phyloP scores from a whole-genome alignment of 2,888 invertebrate genomes.

The Aphrophora alni region DNA sequence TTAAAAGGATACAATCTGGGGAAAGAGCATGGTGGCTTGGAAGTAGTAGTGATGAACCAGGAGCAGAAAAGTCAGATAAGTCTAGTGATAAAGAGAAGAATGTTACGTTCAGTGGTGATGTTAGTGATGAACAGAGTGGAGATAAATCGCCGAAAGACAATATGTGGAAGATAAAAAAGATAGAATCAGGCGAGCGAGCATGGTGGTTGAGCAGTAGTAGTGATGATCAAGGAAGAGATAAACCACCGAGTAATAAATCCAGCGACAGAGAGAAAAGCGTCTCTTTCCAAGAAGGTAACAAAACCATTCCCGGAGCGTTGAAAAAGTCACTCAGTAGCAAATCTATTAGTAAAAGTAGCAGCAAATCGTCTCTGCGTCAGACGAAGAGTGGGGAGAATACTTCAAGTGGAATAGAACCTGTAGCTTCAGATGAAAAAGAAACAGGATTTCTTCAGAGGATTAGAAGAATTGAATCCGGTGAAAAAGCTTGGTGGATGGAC shows the following conservation, averaged over 20 bases:
- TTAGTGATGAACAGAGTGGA: neutral
- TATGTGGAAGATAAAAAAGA: conserved; percentile 41
- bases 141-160: conserved; percentile 3
- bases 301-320: neutral
- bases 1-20: neutral
- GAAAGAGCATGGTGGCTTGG: conserved; percentile 6
- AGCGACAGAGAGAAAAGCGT: conserved; percentile 41
- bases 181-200: conserved; percentile 45
- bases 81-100: neutral
- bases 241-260: conserved; percentile 4
- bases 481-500: conserved; percentile 52
- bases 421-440: neutral
- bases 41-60: neutral
- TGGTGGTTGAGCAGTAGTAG: conserved; percentile 53
- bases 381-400: conserved; percentile 19
- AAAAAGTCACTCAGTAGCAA: neutral
- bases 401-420: conserved; percentile 60
- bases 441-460: conserved; percentile 33
- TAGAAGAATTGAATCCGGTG: conserved; percentile 45
- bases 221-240: conserved; percentile 23
- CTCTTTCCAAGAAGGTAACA: conserved; percentile 48
- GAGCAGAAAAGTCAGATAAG: neutral
- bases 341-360: neutral
- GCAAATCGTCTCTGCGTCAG: neutral
- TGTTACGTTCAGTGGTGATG: neutral